Conservation (phyloP, 2,888 invertebrate species). For the Willowsia nigromaculata region DNA sequence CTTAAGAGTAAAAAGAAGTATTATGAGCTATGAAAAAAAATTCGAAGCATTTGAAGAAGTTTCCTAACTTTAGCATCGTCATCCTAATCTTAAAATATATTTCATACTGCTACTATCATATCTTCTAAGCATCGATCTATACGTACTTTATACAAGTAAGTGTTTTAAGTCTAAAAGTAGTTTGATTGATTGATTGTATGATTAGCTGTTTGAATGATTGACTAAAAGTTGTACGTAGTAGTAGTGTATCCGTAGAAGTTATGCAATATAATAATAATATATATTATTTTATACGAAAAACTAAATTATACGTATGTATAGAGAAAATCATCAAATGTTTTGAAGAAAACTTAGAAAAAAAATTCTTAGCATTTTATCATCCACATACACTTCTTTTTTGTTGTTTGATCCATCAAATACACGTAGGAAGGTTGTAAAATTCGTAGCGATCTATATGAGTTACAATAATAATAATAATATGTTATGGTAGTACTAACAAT, state of each 20-base stretch:
- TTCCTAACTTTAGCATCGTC: slow-evolving; percentile 34
- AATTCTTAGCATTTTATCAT: slow-evolving; percentile 2
- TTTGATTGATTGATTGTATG: slow-evolving; percentile 69
- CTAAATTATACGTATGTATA: neutral
- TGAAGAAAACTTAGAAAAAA: slow-evolving; percentile 22
- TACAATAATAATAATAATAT: neutral
- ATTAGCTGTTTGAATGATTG: slow-evolving; percentile 73
- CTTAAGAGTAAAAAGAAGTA: slow-evolving; percentile 2
- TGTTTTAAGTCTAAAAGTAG: slow-evolving; percentile 24
- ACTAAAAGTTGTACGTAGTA: slow-evolving; percentile 73
- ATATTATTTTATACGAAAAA: neutral
- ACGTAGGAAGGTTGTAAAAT: slow-evolving; percentile 40
- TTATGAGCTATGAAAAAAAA: slow-evolving; percentile 9
- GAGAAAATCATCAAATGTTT: slow-evolving; percentile 5
- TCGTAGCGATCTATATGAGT: slow-evolving; percentile 32
- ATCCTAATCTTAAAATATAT: neutral
- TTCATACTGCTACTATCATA: neutral
- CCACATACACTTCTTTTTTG: neutral
- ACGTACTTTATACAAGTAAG: neutral
- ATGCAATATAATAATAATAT: slow-evolving; percentile 11
- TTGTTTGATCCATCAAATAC: slow-evolving; percentile 40
- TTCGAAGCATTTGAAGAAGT: neutral
- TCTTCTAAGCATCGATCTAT: neutral
- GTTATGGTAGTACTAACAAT: neutral
- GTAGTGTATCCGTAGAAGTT: slow-evolving; percentile 16